Conservation (phyloP, 2,797 vertebrate genomes). For the Euthynnus affinis region DNA sequence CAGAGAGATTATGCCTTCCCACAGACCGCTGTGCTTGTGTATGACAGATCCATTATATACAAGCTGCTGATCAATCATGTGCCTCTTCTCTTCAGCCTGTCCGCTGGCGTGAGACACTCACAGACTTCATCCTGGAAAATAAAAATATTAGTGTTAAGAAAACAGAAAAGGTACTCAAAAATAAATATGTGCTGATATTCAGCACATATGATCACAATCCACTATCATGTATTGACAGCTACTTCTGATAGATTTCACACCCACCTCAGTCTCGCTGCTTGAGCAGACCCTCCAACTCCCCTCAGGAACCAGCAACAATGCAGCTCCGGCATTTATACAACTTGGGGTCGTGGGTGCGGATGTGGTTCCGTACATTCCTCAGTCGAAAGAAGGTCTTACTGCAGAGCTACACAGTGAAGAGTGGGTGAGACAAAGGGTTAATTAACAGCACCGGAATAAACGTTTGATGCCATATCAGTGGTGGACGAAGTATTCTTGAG, state of each 20-base stretch:
- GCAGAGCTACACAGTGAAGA: slow-evolving; percentile 81
- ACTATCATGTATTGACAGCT: slow-evolving; percentile 12
- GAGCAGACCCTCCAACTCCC: slow-evolving; percentile 23
- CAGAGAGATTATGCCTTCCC: slow-evolving; percentile 76
- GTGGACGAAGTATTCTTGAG: not conserved
- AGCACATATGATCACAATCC: slow-evolving; percentile 13
- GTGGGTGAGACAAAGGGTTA: not conserved
- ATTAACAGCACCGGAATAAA: not conserved
- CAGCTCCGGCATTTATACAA: slow-evolving; percentile 89
- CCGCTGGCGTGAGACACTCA: slow-evolving; percentile 48
- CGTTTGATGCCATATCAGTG: too few species aligned
- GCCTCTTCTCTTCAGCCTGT: slow-evolving; percentile 52
- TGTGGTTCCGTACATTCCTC: slow-evolving; percentile 88
- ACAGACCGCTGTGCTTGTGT: slow-evolving; percentile 78
- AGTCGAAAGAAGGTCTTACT: slow-evolving; percentile 89
- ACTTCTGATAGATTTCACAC: slow-evolving; percentile 17
- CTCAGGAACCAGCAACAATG: slow-evolving; percentile 82
- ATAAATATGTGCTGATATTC: not conserved
- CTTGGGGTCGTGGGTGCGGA: slow-evolving; percentile 87
- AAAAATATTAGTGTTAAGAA: slow-evolving; percentile 26
- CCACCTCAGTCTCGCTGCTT: slow-evolving; percentile 49
- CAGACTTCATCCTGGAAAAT: slow-evolving; percentile 67
- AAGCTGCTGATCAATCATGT: slow-evolving; percentile 75
- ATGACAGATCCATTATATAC: slow-evolving; percentile 81
- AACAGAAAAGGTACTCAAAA: not conserved